Evolutionary conservation across 1,140 invertebrate species (phyloP), one percentile per base, ranked within the genome.

Genomic region (Drosophila lini): DNA sequence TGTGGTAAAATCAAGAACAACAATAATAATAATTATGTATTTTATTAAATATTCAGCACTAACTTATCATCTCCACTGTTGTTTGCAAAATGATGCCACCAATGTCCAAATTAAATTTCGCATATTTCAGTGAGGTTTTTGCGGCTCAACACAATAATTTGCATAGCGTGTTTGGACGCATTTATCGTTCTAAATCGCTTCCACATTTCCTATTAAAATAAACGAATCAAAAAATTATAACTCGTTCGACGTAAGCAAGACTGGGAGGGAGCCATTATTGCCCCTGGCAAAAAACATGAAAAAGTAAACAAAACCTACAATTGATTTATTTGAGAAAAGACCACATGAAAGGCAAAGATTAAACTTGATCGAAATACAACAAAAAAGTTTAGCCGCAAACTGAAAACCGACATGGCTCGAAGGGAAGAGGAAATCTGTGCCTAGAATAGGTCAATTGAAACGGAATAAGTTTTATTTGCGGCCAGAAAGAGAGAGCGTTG

Each of bases 111-210:
- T 63, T 44, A 38, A 22, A 67, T 53, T 68, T 68, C 16, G 42
- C 52, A 69, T 57, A 70, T 57, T 41, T 40, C 28, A 34, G 64
- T 57, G 34, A 38, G 50, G 41, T 48, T 68, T 67, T 62, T 74
- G 62, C 61, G 38, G 44, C 32, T 41, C 31, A 44, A 60, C 47
- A 31, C 41, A 65, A 57, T 57, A 40, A 85, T 85, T 86, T 86
- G 79, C 82, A 85, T 85, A 85, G 78, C 82, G 47, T 61, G 82
- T 86, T 86, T 86, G 42, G 32, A 67, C 69, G 58, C 28, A 67
- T 75, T 78, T 61, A 50, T 71, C 40, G 64, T 38, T 78, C 74
- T 63, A 57, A 36, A 76, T 69, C 48, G 62, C 47, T 42, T 36
- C 44, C 61, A 34, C 47, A 77, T 47, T 76, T 77, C 56, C 70